Conservation (phyloP, 23 tunicate species). For the Halocynthia aurantium region DNA sequence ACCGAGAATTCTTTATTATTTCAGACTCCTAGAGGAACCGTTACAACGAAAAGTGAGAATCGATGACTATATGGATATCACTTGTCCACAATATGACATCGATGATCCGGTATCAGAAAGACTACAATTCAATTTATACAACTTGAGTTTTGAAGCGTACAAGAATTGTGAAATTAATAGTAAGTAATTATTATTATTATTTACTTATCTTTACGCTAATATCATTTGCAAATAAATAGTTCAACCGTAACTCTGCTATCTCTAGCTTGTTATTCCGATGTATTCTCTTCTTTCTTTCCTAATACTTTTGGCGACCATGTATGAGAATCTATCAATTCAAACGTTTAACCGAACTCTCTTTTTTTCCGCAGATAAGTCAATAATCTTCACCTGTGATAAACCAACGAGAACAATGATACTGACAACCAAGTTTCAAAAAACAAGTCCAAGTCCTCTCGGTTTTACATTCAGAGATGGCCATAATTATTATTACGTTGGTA, state of each 20-base stretch:
- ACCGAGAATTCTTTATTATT: background rate
- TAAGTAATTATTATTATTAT: background rate
- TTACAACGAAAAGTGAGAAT: slow-evolving; percentile 36
- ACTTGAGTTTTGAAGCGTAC: slow-evolving; percentile 40
- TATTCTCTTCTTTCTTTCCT: background rate
- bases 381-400: slow-evolving; percentile 38
- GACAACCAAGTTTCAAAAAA: slow-evolving; percentile 69
- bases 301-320: too few relatives aligned
- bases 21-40: background rate
- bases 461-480: slow-evolving; percentile 50
- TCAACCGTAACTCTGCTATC: too few relatives aligned
- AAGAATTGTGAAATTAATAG: slow-evolving; percentile 21
- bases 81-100: slow-evolving; percentile 70
- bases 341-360: too few relatives aligned
- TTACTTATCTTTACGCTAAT: too few relatives aligned
- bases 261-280: too few relatives aligned
- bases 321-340: too few relatives aligned
- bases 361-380: slow-evolving; percentile 11
- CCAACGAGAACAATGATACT: slow-evolving; percentile 35
- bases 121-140: slow-evolving; percentile 34
- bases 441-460: slow-evolving; percentile 79
- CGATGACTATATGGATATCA: slow-evolving; percentile 64
- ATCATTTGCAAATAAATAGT: too few relatives aligned
- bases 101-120: slow-evolving; percentile 12
- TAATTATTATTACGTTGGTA: slow-evolving; percentile 67